Percentiles rank a stretch among this genome's conserved stretches.
Conservation (phyloP, 1,140 invertebrate species). For the Drosophila carrolli region DNA sequence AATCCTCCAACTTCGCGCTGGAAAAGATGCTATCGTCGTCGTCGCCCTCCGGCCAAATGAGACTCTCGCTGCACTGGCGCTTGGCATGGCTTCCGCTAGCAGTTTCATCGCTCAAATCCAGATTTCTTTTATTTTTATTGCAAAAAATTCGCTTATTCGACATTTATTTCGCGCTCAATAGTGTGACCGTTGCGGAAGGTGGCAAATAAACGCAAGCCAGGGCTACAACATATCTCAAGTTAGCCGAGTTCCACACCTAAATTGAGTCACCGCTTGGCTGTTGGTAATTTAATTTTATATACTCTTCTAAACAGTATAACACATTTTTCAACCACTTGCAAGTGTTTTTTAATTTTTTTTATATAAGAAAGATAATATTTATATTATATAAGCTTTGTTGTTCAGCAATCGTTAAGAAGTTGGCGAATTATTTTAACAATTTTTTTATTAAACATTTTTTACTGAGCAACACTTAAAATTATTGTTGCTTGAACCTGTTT, state of each 20-base stretch:
- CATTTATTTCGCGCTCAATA: constrained; percentile 50
- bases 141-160: constrained; percentile 4
- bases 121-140: constrained; percentile 32
- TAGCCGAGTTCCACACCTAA: neutral
- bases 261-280: neutral
- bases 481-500: neutral
- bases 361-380: no score
- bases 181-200: constrained; percentile 2
- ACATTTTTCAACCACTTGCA: no score
- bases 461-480: neutral
- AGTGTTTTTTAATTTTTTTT: no score
- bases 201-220: neutral
- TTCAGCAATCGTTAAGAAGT: no score
- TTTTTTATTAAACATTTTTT: no score
- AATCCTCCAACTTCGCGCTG: constrained; percentile 58
- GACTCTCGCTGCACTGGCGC: constrained; percentile 36
- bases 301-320: neutral
- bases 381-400: no score
- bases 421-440: no score
- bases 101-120: constrained; percentile 15
- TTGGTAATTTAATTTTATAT: neutral
- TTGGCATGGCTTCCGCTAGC: constrained; percentile 20
- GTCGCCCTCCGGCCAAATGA: constrained; percentile 66
- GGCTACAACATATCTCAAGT: neutral
- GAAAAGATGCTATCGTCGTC: constrained; percentile 74